Evolutionary conservation across 2,113 vertebrate species (phyloP).

Genomic region (Onychorhynchus coronatus): DNA sequence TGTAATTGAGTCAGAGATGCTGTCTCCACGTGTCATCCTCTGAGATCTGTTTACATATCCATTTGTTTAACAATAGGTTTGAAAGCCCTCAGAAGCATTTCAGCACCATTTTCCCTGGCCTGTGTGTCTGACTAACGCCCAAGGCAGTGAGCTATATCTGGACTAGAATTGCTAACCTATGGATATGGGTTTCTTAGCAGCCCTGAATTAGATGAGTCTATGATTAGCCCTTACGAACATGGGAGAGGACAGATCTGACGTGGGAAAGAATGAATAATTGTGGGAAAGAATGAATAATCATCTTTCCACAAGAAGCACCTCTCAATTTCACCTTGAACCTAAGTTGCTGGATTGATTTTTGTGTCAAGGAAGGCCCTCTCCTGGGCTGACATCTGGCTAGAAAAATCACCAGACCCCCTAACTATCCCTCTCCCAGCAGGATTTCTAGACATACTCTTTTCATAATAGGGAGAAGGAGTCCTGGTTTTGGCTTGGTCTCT

Average conservation of each 20-base stretch:
- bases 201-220: neutral
- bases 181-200: neutral
- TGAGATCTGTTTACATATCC: neutral
- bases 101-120: neutral
- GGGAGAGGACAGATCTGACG: neutral
- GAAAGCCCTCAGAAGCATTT: constrained; percentile 1
- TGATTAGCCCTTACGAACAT: neutral
- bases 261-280: neutral
- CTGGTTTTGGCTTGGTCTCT: neutral
- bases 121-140: neutral
- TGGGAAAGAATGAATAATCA: neutral
- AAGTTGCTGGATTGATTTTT: neutral
- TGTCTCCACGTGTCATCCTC: neutral
- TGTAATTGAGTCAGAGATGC: neutral
- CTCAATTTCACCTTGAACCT: neutral
- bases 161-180: neutral
- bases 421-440: neutral
- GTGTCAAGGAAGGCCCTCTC: neutral
- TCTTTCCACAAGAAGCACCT: neutral
- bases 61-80: constrained; percentile 18
- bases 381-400: neutral
- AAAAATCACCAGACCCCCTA: neutral
- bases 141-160: constrained; percentile 12
- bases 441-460: neutral
- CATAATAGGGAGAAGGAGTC: neutral